Evolutionary conservation across 2,797 vertebrate genomes (phyloP).

Genomic region (Enoplosus armatus): DNA sequence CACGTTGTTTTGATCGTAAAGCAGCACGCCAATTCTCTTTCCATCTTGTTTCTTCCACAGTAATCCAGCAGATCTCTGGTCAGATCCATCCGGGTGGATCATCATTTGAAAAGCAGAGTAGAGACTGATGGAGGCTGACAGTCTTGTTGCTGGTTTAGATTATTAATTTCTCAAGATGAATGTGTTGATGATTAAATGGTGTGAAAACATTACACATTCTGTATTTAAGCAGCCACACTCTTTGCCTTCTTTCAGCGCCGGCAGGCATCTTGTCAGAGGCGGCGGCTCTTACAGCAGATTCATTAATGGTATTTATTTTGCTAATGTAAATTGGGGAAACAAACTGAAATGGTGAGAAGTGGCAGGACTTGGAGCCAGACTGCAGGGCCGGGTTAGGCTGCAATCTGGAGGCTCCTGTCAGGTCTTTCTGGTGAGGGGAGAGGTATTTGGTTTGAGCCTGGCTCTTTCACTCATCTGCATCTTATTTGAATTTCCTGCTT

Average conservation of each 20-base stretch:
- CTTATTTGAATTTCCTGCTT: conserved; percentile 84
- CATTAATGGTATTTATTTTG: conserved; percentile 54
- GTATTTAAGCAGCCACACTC: conserved; percentile 53
- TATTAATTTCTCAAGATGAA: conserved; percentile 60
- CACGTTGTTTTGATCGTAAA: background rate
- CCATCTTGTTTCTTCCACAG: background rate
- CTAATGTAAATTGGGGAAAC: conserved; percentile 25
- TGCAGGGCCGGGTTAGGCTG: conserved; percentile 28
- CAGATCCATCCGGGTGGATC: conserved; percentile 30
- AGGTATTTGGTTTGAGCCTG: conserved; percentile 58
- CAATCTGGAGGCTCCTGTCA: conserved; percentile 37
- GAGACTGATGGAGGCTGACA: conserved; percentile 30
- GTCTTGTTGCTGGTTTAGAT: conserved; percentile 36
- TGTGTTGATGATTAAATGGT: conserved; percentile 58
- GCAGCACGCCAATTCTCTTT: background rate
- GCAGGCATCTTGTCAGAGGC: conserved; percentile 48
- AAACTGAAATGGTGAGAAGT: conserved; percentile 40
- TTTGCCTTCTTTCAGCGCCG: conserved; percentile 32
- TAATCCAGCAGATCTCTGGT: conserved; percentile 32
- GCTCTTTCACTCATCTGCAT: conserved; percentile 79
- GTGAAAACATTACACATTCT: conserved; percentile 61
- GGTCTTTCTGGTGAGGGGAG: conserved; percentile 18
- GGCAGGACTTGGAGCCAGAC: conserved; percentile 32
- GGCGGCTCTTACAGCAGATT: conserved; percentile 6
- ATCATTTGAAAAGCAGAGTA: conserved; percentile 11